Percentiles rank a stretch among this genome's conserved stretches.
Conservation (phyloP, 2,113 vertebrate genomes). For the Gavialis gangeticus region DNA sequence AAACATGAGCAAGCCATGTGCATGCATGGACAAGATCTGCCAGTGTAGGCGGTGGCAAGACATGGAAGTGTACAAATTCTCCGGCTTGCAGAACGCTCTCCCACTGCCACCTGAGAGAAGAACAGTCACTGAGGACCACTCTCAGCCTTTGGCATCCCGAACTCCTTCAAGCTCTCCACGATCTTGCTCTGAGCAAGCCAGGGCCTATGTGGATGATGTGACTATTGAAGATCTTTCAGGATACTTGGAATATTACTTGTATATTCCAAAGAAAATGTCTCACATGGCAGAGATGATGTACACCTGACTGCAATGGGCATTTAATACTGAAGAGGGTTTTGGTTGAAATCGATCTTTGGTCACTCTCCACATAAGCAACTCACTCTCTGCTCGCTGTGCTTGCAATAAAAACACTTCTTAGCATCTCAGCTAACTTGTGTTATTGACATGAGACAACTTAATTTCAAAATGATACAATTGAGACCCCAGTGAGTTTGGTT, state of each 20-base stretch:
- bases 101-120: conserved; percentile 83
- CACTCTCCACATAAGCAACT: conserved; percentile 56
- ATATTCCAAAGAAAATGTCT: conserved; percentile 99
- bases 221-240: conserved; percentile 98
- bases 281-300: conserved; percentile 99
- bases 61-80: conserved; percentile 95
- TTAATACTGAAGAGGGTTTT: conserved; percentile 28
- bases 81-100: conserved; percentile 89
- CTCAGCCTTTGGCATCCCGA: conserved; percentile 81
- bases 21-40: conserved; percentile 77
- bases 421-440: conserved; percentile 67
- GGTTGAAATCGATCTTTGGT: conserved; percentile 52
- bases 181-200: conserved; percentile 96
- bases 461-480: conserved; percentile 9
- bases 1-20: conserved; percentile 67
- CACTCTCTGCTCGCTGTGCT: conserved; percentile 76
- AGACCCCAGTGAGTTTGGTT: not conserved
- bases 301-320: conserved; percentile 81
- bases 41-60: conserved; percentile 86
- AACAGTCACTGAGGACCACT: conserved; percentile 76
- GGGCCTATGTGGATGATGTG: conserved; percentile 94
- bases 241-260: conserved; percentile 97
- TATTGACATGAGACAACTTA: conserved; percentile 65
- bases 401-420: conserved; percentile 82
- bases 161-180: conserved; percentile 90